Evolutionary conservation across 2,888 invertebrate genomes (phyloP).

Genomic region (Pantelozetes paolii): DNA sequence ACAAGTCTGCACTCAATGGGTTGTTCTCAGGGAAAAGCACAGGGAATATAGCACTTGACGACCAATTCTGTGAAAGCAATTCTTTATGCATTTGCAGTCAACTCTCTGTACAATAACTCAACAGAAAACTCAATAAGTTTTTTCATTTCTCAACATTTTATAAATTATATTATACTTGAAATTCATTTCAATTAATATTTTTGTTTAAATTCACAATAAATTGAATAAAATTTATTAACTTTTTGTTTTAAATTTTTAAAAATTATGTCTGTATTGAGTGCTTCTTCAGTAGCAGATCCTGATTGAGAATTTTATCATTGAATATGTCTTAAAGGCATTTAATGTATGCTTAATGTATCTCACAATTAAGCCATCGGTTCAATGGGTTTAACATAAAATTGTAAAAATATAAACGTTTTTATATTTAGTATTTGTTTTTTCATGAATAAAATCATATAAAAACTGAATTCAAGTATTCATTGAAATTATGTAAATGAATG

Average conservation of each 20-base stretch:
- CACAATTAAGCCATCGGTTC: neutral
- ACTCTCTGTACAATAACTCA: neutral
- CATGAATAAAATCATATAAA: no score
- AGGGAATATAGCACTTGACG: neutral
- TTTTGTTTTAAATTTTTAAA: neutral
- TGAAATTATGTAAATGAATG: no score
- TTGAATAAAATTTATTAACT: no score
- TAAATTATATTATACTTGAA: no score
- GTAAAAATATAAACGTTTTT: no score
- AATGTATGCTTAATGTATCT: constrained; percentile 8
- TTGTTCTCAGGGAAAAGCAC: neutral
- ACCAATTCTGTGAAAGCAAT: neutral
- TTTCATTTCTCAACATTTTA: no score
- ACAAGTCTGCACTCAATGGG: neutral
- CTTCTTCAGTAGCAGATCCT: neutral
- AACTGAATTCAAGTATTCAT: no score
- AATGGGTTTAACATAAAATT: neutral
- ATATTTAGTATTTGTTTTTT: no score
- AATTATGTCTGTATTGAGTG: neutral
- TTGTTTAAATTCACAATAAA: no score
- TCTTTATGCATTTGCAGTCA: neutral
- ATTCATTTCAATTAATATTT: no score
- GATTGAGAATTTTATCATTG: neutral
- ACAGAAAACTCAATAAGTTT: neutral
- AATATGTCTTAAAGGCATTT: constrained; percentile 2